Evolutionary conservation across 1,140 invertebrate species (phyloP).

Genomic region (Anthonomus grandis): DNA sequence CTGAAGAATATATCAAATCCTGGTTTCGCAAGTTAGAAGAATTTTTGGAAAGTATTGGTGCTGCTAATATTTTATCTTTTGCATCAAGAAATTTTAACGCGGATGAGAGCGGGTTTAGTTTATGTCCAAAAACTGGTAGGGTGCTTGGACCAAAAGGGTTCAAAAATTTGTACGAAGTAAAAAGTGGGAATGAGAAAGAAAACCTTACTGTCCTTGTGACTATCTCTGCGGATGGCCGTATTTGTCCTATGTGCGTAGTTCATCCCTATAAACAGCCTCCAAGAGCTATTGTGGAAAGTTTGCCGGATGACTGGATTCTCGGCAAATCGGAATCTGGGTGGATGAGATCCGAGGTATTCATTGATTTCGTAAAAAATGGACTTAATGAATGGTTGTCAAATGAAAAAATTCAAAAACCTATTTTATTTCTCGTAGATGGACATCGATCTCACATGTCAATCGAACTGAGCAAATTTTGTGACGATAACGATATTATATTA

Average conservation of each 20-base stretch:
- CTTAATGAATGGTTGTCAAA: constrained; percentile 41
- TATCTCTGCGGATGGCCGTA: constrained; percentile 37
- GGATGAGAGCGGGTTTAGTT: too few relatives aligned
- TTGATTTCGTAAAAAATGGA: constrained; percentile 47
- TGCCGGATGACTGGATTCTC: constrained; percentile 42
- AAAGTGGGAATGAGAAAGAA: too few relatives aligned
- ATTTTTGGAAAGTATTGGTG: too few relatives aligned
- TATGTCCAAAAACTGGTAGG: too few relatives aligned
- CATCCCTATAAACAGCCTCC: constrained; percentile 37
- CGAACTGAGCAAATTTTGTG: constrained; percentile 11
- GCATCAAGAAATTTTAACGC: too few relatives aligned
- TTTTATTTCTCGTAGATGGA: constrained; percentile 20
- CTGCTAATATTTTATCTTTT: too few relatives aligned
- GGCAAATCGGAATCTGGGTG: constrained; percentile 47
- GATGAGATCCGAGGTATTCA: constrained; percentile 48
- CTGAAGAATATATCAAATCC: too few relatives aligned
- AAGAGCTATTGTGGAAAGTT: constrained; percentile 31
- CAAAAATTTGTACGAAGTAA: too few relatives aligned
- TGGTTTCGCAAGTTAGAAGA: too few relatives aligned
- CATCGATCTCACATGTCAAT: constrained; percentile 14
- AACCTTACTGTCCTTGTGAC: constrained; percentile 13
- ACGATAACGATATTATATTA: constrained; percentile 11
- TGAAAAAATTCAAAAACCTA: constrained; percentile 12
- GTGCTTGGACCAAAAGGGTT: too few relatives aligned
- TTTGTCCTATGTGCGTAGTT: constrained; percentile 34